Evolutionary conservation across 1,140 invertebrate species (phyloP).

Genomic region (Brachystomella parvula): DNA sequence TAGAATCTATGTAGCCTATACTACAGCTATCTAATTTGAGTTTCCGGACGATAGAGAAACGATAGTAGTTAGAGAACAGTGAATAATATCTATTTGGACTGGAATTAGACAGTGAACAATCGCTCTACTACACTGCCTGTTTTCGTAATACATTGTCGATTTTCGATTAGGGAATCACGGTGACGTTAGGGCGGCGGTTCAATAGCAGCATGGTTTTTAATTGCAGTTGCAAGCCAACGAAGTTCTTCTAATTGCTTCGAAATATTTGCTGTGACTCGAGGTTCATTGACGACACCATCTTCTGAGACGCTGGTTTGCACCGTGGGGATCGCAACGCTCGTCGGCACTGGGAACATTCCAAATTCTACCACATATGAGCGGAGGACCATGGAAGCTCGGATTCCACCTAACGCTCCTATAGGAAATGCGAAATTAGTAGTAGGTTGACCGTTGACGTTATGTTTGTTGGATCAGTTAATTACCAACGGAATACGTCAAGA

Average conservation of each 20-base stretch:
- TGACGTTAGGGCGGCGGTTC: neutral
- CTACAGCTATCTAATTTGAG: too few relatives aligned
- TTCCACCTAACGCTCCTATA: constrained; percentile 46
- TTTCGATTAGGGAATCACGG: too few relatives aligned
- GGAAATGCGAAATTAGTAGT: constrained; percentile 15
- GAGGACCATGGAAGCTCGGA: constrained; percentile 45
- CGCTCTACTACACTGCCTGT: too few relatives aligned
- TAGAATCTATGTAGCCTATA: too few relatives aligned
- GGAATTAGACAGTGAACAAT: too few relatives aligned
- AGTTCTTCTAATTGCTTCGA: constrained; percentile 42
- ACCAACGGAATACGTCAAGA: constrained; percentile 48
- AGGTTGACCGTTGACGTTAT: neutral
- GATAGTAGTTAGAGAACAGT: too few relatives aligned
- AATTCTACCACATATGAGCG: constrained; percentile 45
- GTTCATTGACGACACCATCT: constrained; percentile 40
- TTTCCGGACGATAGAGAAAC: too few relatives aligned
- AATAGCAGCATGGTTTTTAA: constrained; percentile 39
- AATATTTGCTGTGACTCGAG: constrained; percentile 40
- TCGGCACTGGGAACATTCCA: constrained; percentile 45
- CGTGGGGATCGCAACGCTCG: constrained; percentile 43
- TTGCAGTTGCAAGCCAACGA: constrained; percentile 44
- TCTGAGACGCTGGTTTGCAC: constrained; percentile 43
- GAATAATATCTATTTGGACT: too few relatives aligned
- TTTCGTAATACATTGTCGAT: too few relatives aligned
- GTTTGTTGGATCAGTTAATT: constrained; percentile 18